A percentile compares a stretch with the other conserved stretches of the same genome.
phyloP scores from a whole-genome alignment of 1,140 invertebrate species.

The Rhagoletis pomonella region DNA sequence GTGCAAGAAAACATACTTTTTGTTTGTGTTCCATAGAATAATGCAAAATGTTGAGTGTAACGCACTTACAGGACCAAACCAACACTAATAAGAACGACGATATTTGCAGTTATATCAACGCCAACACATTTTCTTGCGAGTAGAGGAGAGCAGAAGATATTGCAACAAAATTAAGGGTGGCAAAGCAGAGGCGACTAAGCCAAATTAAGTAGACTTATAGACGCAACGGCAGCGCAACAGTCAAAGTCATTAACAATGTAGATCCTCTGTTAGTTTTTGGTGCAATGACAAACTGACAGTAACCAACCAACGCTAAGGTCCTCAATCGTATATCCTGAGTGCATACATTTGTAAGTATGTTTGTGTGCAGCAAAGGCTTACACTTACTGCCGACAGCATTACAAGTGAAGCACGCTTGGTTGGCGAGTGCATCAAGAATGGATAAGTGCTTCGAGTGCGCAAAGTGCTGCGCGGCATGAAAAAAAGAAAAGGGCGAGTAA shows the following conservation, averaged over 20 bases:
- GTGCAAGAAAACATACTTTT: conserved; percentile 10
- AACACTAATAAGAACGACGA: not conserved
- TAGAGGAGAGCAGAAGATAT: not conserved
- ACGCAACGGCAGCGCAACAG: not conserved
- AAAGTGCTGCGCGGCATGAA: not conserved
- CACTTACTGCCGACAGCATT: conserved; percentile 12
- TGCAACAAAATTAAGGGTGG: not conserved
- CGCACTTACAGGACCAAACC: not conserved
- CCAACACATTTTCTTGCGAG: not conserved
- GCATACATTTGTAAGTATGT: not conserved
- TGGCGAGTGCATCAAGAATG: conserved; percentile 2
- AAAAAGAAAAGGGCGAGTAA: not conserved
- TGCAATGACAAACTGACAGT: not conserved
- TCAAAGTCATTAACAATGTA: conserved; percentile 44
- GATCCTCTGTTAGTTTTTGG: conserved; percentile 26
- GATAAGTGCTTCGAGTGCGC: conserved; percentile 31
- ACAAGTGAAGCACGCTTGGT: not conserved
- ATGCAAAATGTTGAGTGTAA: conserved; percentile 4
- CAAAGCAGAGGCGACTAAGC: not conserved
- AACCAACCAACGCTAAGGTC: not conserved
- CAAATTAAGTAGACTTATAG: conserved; percentile 15
- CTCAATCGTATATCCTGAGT: not conserved
- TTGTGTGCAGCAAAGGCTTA: not conserved
- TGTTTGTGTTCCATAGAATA: not conserved
- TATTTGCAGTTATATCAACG: not conserved